Conservation (phyloP, 2,797 vertebrate species). For the Lacerta agilis region DNA sequence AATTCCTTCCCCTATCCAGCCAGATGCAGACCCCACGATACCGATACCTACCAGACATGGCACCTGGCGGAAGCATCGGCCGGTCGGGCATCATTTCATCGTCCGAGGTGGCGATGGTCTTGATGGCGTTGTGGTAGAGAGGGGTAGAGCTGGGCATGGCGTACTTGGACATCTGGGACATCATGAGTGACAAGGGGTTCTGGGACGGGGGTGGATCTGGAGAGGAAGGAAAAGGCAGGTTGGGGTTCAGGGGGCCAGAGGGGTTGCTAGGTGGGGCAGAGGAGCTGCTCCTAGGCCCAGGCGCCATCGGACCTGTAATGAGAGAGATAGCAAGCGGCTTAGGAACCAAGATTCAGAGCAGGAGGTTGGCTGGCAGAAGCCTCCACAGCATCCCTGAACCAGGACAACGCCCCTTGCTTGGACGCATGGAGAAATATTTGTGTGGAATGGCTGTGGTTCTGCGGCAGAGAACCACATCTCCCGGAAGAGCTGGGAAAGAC, state of each 20-base stretch:
- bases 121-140: constrained; percentile 98
- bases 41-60: constrained; percentile 83
- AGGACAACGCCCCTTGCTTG: too few relatives aligned
- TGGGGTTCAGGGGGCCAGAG: constrained; percentile 83
- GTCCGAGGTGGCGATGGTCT: constrained; percentile 97
- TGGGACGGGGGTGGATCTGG: constrained; percentile 88
- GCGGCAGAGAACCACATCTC: too few relatives aligned
- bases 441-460: too few relatives aligned
- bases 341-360: neutral
- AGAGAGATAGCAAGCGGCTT: constrained; percentile 43
- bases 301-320: constrained; percentile 73
- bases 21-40: too few relatives aligned
- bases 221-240: constrained; percentile 90
- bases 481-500: too few relatives aligned
- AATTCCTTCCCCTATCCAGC: too few relatives aligned
- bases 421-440: too few relatives aligned
- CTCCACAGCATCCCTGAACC: neutral
- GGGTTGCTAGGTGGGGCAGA: constrained; percentile 88
- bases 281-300: constrained; percentile 86
- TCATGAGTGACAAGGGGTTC: constrained; percentile 97
- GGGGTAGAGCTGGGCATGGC: constrained; percentile 98
- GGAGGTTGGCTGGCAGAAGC: neutral
- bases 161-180: constrained; percentile 99
- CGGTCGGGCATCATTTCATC: constrained; percentile 94
- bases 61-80: constrained; percentile 89